Base-by-base conservation (phyloP, 2,797 vertebrate species). In the Leptoclinus maculatus region DNA sequence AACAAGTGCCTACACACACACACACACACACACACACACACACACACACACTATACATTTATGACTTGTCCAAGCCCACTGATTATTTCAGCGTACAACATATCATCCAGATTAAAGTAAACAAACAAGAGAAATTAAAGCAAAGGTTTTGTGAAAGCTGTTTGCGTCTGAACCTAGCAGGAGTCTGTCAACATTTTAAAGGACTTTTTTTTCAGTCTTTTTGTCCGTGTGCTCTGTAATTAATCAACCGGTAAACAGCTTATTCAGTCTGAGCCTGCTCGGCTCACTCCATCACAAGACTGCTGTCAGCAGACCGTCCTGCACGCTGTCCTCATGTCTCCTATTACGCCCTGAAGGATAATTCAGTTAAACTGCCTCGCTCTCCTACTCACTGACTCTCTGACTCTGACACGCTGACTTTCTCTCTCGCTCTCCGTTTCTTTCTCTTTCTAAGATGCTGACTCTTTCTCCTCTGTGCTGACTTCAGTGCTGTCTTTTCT, bases 281-380 rank as follows among this genome's bases (percentile, higher is more conserved):
- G 12, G 53, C 78, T 84, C 64, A 0, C 32, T 76, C 81, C 53
- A 75, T 94, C 94, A 95, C 91, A 93, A 93, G 94, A 92, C 89
- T 62, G 70, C 73, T 71, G 90, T 95, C 92, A 95, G 90, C 90
- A 93, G 92, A 94, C 86, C 13, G n/a, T 80, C 82, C 87, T 83
- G 75, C 87, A 29, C 71, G 78, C 75, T 71, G 66, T 29, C 90
- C 85, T 91, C 91, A 92, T 5, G 92, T 84, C 89, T 90, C 84
- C 83, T 19, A 92, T 94, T 93, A 93, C 49, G 2, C 9, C 69
- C 66, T 68, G 25, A 84, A 78, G 80, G 76, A 76, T 88, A 86
- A 93, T 90, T 88, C 71, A 60, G 54, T 93, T 92, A 85, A 73
- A 83, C 21, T 4, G 29, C 19, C 74, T 82, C 21, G 0, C 21